Evolutionary conservation across 2,113 vertebrate genomes (phyloP).

Genomic region (Bufo bufo): DNA sequence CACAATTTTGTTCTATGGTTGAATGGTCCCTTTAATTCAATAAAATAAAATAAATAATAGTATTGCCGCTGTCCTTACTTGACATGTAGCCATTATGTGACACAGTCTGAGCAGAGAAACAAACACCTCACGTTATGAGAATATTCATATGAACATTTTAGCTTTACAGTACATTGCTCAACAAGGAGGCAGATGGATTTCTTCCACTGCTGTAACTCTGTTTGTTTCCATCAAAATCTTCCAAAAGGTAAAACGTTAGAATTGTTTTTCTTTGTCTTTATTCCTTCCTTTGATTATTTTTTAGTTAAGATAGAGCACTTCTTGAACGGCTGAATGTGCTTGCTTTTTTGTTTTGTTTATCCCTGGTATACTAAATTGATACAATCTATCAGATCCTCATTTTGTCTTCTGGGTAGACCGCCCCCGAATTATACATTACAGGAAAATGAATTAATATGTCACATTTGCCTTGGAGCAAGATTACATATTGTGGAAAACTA

Average conservation of each 20-base stretch:
- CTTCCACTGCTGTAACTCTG: conserved; percentile 44
- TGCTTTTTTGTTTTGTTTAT: neutral
- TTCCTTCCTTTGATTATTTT: neutral
- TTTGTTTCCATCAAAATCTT: conserved; percentile 32
- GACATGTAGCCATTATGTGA: conserved; percentile 1
- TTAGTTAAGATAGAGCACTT: neutral
- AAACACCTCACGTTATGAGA: neutral
- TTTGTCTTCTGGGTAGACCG: conserved; percentile 35
- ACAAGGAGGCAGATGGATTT: conserved; percentile 42
- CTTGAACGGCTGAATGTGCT: neutral
- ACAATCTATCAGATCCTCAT: conserved; percentile 15
- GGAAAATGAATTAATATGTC: conserved; percentile 40
- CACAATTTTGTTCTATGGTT: neutral
- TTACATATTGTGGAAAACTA: conserved; percentile 29
- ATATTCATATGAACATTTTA: conserved; percentile 29
- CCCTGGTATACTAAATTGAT: conserved; percentile 6
- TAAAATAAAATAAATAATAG: neutral
- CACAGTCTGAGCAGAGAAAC: neutral
- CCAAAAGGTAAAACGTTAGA: conserved; percentile 14
- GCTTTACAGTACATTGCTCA: conserved; percentile 17
- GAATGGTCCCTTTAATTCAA: neutral
- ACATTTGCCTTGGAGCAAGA: conserved; percentile 33
- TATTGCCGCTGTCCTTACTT: neutral
- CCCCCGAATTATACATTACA: conserved; percentile 28
- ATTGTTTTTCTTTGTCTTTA: neutral